Evolutionary conservation across 1,140 invertebrate species (phyloP).

Genomic region (Bradysia coprophila): DNA sequence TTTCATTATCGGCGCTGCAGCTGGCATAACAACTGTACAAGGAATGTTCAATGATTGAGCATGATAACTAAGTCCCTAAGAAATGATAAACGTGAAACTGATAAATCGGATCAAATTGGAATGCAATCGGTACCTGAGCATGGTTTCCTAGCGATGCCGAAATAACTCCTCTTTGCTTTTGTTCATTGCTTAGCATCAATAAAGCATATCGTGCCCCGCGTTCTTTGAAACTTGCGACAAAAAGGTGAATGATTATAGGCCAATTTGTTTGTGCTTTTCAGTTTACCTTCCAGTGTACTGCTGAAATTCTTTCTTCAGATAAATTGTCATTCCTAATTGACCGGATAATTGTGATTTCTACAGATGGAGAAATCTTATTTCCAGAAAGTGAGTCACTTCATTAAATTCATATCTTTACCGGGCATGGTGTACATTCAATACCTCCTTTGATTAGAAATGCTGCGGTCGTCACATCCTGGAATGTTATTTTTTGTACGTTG

Average conservation of each 20-base stretch:
- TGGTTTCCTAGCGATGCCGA: slow-evolving; percentile 88
- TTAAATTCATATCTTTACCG: slow-evolving; percentile 39
- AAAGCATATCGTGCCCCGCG: slow-evolving; percentile 76
- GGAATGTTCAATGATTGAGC: slow-evolving; percentile 61
- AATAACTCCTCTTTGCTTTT: slow-evolving; percentile 63
- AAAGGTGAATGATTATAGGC: no score
- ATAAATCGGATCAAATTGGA: no score
- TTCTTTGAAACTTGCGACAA: slow-evolving; percentile 86
- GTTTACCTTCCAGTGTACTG: slow-evolving; percentile 84
- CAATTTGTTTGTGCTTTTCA: no score
- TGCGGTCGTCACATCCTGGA: slow-evolving; percentile 78
- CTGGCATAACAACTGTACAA: slow-evolving; percentile 87
- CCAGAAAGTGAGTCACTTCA: no score
- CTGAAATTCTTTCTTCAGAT: slow-evolving; percentile 83
- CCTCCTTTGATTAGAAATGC: slow-evolving; percentile 74
- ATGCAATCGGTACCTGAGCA: slow-evolving; percentile 47
- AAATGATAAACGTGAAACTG: no score
- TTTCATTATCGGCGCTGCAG: slow-evolving; percentile 84
- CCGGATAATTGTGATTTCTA: slow-evolving; percentile 65
- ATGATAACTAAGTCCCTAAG: slow-evolving; percentile 71
- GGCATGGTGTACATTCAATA: slow-evolving; percentile 66
- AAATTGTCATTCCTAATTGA: slow-evolving; percentile 65
- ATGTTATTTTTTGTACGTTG: slow-evolving; percentile 51
- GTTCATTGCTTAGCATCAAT: slow-evolving; percentile 47
- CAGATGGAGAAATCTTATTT: no score